Percentiles rank a stretch among this genome's conserved stretches.
Conservation (phyloP, 2,113 vertebrate genomes). For the Poecile atricapillus region DNA sequence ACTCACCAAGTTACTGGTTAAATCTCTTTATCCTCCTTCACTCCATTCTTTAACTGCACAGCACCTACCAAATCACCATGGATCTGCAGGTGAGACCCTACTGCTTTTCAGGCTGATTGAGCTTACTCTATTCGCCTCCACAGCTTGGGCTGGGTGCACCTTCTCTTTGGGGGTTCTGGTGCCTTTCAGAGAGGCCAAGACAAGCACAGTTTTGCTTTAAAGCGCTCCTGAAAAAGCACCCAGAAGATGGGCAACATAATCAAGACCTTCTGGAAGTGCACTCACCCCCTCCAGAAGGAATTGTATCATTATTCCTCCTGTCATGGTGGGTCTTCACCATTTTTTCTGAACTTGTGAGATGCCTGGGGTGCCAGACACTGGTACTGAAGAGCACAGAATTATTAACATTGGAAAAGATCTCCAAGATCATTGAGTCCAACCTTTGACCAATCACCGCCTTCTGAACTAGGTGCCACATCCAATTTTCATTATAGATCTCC, state of each 20-base stretch:
- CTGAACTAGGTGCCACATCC: not conserved
- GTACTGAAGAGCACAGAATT: not conserved
- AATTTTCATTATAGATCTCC: not conserved
- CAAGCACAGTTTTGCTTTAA: not conserved
- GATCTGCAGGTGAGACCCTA: not conserved
- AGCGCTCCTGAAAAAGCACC: not conserved
- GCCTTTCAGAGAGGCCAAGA: not conserved
- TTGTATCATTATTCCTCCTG: not conserved
- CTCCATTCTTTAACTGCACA: not conserved
- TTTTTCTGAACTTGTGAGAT: not conserved
- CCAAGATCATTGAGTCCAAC: not conserved
- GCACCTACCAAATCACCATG: not conserved
- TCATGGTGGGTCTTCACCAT: not conserved
- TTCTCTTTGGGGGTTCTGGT: not conserved
- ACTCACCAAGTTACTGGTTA: not conserved
- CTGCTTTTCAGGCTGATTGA: rapidly evolving
- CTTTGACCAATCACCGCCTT: rapidly evolving
- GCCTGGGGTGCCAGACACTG: not conserved
- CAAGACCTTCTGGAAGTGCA: rapidly evolving
- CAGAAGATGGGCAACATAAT: not conserved
- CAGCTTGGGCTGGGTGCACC: not conserved
- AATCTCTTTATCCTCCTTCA: not conserved
- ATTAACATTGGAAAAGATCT: not conserved
- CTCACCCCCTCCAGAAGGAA: not conserved
- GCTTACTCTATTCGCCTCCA: not conserved